phyloP scores from a whole-genome alignment of 2,888 invertebrate species.

The Plebejus argus region DNA sequence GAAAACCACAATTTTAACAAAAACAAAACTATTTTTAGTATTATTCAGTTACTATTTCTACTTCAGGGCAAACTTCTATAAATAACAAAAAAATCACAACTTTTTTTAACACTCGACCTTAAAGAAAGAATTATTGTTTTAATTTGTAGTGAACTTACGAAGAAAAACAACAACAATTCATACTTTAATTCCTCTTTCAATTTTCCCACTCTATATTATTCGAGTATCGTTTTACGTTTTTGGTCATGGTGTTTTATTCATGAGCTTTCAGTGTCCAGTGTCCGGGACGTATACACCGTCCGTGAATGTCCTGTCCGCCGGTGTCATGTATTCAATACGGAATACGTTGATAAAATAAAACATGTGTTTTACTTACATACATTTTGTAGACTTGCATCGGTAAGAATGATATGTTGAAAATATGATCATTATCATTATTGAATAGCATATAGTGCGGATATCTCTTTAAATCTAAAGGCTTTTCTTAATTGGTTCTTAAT shows the following conservation, averaged over 20 bases:
- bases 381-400: neutral
- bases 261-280: conserved; percentile 45
- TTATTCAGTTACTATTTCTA: too few species aligned
- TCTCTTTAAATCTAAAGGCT: neutral
- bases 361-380: conserved; percentile 12
- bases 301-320: conserved; percentile 37
- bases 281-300: neutral
- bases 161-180: neutral
- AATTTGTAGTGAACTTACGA: neutral
- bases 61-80: too few species aligned
- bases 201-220: neutral
- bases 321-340: neutral
- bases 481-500: too few species aligned
- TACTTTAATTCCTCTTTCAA: neutral
- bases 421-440: neutral
- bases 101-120: too few species aligned
- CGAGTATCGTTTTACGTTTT: conserved; percentile 50
- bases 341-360: conserved; percentile 16
- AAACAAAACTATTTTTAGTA: too few species aligned
- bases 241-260: conserved; percentile 72
- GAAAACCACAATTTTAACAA: too few species aligned
- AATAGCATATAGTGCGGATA: neutral
- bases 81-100: too few species aligned
- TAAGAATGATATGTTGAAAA: neutral
- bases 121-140: too few species aligned